Evolutionary conservation across 1,140 invertebrate species (phyloP).

Genomic region (Aleiodes sp.): DNA sequence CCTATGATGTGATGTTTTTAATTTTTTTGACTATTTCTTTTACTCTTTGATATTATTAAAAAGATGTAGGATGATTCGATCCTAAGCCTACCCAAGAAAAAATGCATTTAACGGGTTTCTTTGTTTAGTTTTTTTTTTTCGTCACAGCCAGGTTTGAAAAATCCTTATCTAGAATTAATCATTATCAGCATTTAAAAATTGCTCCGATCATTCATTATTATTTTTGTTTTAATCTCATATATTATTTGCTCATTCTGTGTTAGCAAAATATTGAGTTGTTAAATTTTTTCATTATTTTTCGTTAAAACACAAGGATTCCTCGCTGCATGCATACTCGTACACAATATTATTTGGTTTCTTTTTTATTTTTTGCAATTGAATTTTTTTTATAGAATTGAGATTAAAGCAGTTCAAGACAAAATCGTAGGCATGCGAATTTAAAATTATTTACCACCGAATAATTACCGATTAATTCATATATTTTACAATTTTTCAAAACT

Average conservation of each 20-base stretch:
- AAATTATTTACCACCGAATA: background rate
- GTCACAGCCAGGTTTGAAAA: slow-evolving; percentile 16
- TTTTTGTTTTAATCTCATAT: too few relatives aligned
- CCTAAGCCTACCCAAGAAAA: background rate
- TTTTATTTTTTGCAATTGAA: too few relatives aligned
- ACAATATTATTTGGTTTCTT: background rate
- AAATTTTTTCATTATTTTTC: too few relatives aligned
- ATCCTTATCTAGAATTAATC: slow-evolving; percentile 8
- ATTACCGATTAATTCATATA: background rate
- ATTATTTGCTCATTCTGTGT: too few relatives aligned
- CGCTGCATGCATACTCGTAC: background rate
- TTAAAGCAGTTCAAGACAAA: too few relatives aligned
- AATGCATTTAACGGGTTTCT: background rate
- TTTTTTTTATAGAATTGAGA: background rate
- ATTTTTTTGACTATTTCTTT: slow-evolving; percentile 5
- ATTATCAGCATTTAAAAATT: slow-evolving; percentile 10
- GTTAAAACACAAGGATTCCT: slow-evolving; percentile 3
- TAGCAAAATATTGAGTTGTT: too few relatives aligned
- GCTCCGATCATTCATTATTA: too few relatives aligned
- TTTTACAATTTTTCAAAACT: background rate
- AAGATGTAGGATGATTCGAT: background rate
- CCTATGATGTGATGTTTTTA: slow-evolving; percentile 8
- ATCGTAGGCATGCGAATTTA: background rate
- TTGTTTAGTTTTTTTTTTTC: slow-evolving; percentile 6
- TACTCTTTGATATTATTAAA: background rate